A percentile compares a stretch with the other conserved stretches of the same genome.
These are phyloP conservation scores for Urocyon cinereoargenteus DNA, from an alignment of 2,797 vertebrate genomes.

Conservation along the genomic window DNA sequence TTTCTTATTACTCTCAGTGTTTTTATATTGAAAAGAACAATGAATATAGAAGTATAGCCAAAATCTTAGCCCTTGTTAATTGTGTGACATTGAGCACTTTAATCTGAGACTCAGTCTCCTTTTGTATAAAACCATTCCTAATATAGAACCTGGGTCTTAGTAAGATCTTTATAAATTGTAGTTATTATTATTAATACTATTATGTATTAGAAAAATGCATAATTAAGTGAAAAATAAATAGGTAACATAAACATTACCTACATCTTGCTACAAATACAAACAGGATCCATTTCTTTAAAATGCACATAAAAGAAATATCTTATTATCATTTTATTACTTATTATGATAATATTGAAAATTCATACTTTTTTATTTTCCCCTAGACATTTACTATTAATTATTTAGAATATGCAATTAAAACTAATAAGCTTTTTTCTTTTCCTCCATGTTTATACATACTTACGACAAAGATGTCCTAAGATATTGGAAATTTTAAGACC, in stretches of 20 bases:
- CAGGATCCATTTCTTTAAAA: slow-evolving; percentile 28
- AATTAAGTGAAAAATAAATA: slow-evolving; percentile 23
- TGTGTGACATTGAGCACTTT: background rate
- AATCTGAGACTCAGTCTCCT: background rate
- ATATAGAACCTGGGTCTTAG: background rate
- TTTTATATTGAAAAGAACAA: slow-evolving; percentile 13
- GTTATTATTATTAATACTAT: slow-evolving; percentile 43
- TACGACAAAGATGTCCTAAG: background rate
- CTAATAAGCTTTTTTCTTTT: slow-evolving; percentile 2
- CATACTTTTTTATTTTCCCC: background rate
- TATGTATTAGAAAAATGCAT: slow-evolving; percentile 10
- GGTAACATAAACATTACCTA: background rate
- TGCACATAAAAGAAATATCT: background rate
- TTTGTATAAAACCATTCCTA: slow-evolving; percentile 38
- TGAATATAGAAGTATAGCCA: background rate
- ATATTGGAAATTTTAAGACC: background rate
- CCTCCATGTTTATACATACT: background rate
- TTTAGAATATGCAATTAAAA: slow-evolving; percentile 33
- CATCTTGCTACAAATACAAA: slow-evolving; percentile 14
- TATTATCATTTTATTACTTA: slow-evolving; percentile 14
- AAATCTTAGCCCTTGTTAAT: background rate
- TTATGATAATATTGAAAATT: slow-evolving; percentile 5
- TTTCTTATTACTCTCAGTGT: background rate
- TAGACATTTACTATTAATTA: slow-evolving; percentile 38
- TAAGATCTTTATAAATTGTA: slow-evolving; percentile 15